Evolutionary conservation across 2,797 vertebrate genomes (phyloP).

Genomic region (Gambusia yucatana): DNA sequence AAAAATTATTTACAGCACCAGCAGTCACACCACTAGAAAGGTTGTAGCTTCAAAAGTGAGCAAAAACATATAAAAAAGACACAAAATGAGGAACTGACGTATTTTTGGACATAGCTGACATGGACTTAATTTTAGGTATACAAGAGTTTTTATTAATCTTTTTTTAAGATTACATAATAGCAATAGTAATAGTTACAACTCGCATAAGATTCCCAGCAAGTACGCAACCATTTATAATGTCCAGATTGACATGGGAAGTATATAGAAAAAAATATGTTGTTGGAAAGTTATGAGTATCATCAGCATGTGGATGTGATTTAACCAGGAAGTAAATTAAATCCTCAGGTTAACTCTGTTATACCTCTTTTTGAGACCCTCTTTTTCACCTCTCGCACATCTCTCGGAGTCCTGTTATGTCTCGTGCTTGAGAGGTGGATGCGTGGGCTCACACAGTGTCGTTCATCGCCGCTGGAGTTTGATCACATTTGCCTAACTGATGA

Average conservation of each 20-base stretch:
- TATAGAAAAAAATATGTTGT: slow-evolving; percentile 44
- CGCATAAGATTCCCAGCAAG: slow-evolving; percentile 13
- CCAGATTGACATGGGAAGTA: slow-evolving; percentile 35
- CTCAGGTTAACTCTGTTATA: slow-evolving; percentile 57
- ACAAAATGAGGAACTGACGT: background rate
- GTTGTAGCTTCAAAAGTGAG: background rate
- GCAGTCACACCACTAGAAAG: background rate
- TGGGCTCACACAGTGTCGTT: slow-evolving; percentile 29
- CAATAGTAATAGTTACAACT: background rate
- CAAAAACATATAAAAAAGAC: background rate
- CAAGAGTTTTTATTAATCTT: background rate
- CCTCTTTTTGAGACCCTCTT: slow-evolving; percentile 30
- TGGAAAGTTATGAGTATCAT: slow-evolving; percentile 49
- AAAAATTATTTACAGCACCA: background rate
- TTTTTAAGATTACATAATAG: slow-evolving; percentile 23
- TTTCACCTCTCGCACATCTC: slow-evolving; percentile 26
- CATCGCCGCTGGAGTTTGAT: slow-evolving; percentile 56
- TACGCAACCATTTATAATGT: slow-evolving; percentile 26
- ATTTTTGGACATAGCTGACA: background rate
- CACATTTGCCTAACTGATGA: slow-evolving; percentile 55
- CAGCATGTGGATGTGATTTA: slow-evolving; percentile 74
- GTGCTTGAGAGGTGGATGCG: slow-evolving; percentile 20
- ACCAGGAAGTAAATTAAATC: slow-evolving; percentile 69
- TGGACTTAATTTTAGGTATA: background rate
- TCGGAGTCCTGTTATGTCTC: slow-evolving; percentile 33